Evolutionary conservation across 1,140 invertebrate species (phyloP), one percentile per base, ranked within the genome.

Genomic region (Camponotus floridanus): DNA sequence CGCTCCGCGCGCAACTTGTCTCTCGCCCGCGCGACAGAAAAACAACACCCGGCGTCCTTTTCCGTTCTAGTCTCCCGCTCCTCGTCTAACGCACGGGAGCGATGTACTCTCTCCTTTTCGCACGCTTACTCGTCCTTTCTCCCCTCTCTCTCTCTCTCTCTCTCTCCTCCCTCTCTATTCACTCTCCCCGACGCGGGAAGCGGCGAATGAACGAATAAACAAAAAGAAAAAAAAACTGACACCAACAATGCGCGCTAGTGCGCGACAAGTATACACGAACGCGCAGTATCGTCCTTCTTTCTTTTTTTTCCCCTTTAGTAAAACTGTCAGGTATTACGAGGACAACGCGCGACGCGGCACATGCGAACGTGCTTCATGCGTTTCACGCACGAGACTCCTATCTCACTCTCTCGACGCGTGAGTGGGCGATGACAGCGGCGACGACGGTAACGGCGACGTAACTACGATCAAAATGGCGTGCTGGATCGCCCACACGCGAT

Each of bases 391-490:
- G 88, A 89, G 84, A 76, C 68, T 74, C 36, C 85, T 87, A 74
- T 76, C 78, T 90, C 88, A 76, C 81, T 85, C 81, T 39, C 73
- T 26, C 81, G 55, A 59, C 76, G 64, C 55, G 74, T 59, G 59
- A 65, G 73, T 45, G 36, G 86, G 71, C 64, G 86, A 61, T 31
- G 42, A 76, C 57, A 62, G 45, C 21, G 39, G 67, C 76, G 62
- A 76, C 87, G 86, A 78, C 83, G 59, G 73, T 26, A 26, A 64
- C 18, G 61, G 15, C 48, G 62, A 90, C 76, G 86, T 80, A 86
- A 86, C 88, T 64, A 81, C 86, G 86, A 87, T 87, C 92, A 93
- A 93, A 92, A 93, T 93, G 92, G 92, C 92, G 92, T 91, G 83
- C 79, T 85, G 67, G 74, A 86, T 88, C 88, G 90, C 73, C 84